A percentile compares a stretch with the other conserved stretches of the same genome.
phyloP scores from a whole-genome alignment of 2,797 vertebrate genomes.

The Mus caroli region DNA sequence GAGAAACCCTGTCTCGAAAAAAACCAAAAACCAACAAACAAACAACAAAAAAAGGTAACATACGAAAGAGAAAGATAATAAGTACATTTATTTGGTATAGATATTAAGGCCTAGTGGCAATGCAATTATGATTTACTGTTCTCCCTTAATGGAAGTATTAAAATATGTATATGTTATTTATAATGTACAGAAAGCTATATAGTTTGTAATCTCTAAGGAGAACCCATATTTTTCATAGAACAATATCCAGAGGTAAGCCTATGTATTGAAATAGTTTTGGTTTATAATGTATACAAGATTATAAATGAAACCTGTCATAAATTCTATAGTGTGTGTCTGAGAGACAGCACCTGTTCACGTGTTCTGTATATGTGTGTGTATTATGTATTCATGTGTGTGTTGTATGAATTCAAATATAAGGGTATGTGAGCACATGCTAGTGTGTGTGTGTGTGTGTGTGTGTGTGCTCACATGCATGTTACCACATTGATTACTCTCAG shows the following conservation, averaged over 20 bases:
- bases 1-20: too few species aligned
- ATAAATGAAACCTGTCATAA: neutral
- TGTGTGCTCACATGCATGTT: neutral
- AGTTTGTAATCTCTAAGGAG: slow-evolving; percentile 52
- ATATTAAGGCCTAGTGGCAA: slow-evolving; percentile 57
- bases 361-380: neutral
- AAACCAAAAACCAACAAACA: too few species aligned
- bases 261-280: neutral
- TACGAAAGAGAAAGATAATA: slow-evolving; percentile 32
- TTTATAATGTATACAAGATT: neutral
- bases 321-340: neutral
- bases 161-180: slow-evolving; percentile 82
- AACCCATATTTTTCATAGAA: slow-evolving; percentile 54
- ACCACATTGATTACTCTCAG: neutral
- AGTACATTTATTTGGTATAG: slow-evolving; percentile 57
- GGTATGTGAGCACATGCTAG: neutral
- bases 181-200: slow-evolving; percentile 71
- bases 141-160: slow-evolving; percentile 81
- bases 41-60: too few species aligned
- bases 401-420: neutral
- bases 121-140: slow-evolving; percentile 77
- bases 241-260: neutral
- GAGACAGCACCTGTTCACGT: neutral
- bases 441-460: neutral
- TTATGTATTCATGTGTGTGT: neutral